A percentile compares a stretch with the other conserved stretches of the same genome.
Evolutionary conservation across 2,797 vertebrate genomes (phyloP).

Genomic region (Catharus ustulatus): DNA sequence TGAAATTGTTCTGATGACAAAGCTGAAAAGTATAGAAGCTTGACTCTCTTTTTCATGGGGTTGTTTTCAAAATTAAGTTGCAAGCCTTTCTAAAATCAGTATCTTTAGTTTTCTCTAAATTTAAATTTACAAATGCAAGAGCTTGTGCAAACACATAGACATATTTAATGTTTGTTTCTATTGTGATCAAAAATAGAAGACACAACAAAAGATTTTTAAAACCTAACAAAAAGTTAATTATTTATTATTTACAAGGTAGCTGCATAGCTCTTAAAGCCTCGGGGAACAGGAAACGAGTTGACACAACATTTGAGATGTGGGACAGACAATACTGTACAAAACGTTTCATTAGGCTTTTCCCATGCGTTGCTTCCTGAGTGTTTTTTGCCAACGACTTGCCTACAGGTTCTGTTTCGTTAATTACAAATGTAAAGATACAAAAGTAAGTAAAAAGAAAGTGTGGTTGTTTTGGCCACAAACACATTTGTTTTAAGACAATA

Average conservation of each 20-base stretch:
- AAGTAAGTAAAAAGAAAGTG: neutral
- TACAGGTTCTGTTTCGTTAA: neutral
- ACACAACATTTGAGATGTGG: fast-evolving
- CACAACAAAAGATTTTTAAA: neutral
- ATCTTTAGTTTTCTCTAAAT: neutral
- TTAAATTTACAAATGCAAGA: neutral
- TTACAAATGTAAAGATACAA: neutral
- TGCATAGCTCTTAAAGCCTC: neutral
- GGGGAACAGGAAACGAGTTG: neutral
- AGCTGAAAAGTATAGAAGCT: neutral
- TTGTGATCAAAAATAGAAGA: neutral
- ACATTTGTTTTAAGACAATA: neutral
- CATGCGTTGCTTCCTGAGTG: neutral
- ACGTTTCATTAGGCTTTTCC: neutral
- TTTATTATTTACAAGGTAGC: neutral
- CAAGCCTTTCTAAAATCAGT: neutral
- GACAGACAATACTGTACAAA: neutral
- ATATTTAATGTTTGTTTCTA: neutral
- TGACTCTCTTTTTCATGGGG: neutral
- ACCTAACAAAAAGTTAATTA: neutral
- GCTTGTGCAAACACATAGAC: neutral
- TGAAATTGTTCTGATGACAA: neutral
- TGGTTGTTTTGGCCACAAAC: neutral
- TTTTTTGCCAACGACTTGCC: neutral
- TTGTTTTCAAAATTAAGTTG: neutral